Evolutionary conservation across 2,888 invertebrate species (phyloP).

Genomic region (Odiellus spinosus): DNA sequence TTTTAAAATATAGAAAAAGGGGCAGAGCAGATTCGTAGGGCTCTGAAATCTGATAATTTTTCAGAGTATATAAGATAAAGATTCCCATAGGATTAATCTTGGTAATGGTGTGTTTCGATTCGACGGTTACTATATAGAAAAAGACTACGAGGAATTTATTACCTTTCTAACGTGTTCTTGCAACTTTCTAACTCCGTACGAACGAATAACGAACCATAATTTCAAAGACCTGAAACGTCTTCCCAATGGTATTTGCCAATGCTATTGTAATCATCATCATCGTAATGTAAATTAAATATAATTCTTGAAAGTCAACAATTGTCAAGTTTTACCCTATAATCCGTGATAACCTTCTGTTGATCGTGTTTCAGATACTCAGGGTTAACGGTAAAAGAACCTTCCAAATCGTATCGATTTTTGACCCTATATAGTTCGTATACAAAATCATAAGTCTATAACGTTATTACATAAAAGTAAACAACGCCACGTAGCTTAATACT

Average conservation of each 20-base stretch:
- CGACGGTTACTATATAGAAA: too few relatives aligned
- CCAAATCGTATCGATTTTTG: slow-evolving; percentile 57
- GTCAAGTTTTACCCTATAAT: slow-evolving; percentile 21
- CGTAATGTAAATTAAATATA: slow-evolving; percentile 4
- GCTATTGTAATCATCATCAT: slow-evolving; percentile 44
- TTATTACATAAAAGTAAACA: too few relatives aligned
- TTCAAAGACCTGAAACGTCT: slow-evolving; percentile 76
- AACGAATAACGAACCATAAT: slow-evolving; percentile 77
- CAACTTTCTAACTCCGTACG: slow-evolving; percentile 60
- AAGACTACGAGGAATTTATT: background rate
- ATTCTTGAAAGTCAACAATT: background rate
- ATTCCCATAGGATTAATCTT: too few relatives aligned
- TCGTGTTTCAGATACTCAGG: slow-evolving; percentile 81
- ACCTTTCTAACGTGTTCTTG: slow-evolving; percentile 59
- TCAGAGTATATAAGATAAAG: too few relatives aligned
- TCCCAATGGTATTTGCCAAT: slow-evolving; percentile 75
- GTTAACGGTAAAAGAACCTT: slow-evolving; percentile 76
- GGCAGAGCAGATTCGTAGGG: too few relatives aligned
- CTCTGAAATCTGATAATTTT: too few relatives aligned
- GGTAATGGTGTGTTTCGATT: too few relatives aligned
- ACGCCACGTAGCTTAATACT: too few relatives aligned
- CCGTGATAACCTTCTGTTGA: slow-evolving; percentile 57
- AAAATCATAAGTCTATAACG: too few relatives aligned
- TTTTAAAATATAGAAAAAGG: too few relatives aligned
- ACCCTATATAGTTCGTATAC: slow-evolving; percentile 42